Evolutionary conservation across 2,888 invertebrate genomes (phyloP).

Genomic region (Liopterus haemorrhoidalis): DNA sequence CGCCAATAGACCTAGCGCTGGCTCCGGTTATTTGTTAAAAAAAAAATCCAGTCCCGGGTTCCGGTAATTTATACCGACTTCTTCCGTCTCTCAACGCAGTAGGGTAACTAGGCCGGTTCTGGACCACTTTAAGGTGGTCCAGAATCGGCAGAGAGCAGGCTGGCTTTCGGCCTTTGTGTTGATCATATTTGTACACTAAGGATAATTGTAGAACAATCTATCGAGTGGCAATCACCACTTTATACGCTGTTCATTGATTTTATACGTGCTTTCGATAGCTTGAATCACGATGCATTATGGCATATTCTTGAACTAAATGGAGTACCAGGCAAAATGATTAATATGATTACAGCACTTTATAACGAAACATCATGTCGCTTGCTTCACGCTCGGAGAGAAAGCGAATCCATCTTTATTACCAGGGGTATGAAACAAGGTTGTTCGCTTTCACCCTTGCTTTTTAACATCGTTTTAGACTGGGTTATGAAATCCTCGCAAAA

Average conservation of each 20-base stretch:
- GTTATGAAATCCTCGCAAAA: background rate
- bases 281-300: constrained; percentile 1
- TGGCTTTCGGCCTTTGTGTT: background rate
- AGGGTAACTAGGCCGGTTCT: too few relatives aligned
- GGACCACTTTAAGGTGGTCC: too few relatives aligned
- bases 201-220: background rate
- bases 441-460: background rate
- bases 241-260: background rate
- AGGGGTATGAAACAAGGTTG: constrained; percentile 1
- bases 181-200: background rate
- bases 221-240: background rate
- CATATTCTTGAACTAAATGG: background rate
- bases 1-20: too few relatives aligned
- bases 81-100: too few relatives aligned
- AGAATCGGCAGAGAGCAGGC: too few relatives aligned
- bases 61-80: too few relatives aligned
- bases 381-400: background rate
- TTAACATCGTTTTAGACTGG: background rate
- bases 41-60: too few relatives aligned
- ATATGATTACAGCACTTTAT: constrained; percentile 2
- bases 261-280: background rate
- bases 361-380: background rate
- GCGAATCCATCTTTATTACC: background rate
- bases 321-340: background rate
- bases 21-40: too few relatives aligned